A percentile compares a stretch with the other conserved stretches of the same genome.
Conservation (phyloP, 1,140 invertebrate genomes). For the Magallana ariakensis region DNA sequence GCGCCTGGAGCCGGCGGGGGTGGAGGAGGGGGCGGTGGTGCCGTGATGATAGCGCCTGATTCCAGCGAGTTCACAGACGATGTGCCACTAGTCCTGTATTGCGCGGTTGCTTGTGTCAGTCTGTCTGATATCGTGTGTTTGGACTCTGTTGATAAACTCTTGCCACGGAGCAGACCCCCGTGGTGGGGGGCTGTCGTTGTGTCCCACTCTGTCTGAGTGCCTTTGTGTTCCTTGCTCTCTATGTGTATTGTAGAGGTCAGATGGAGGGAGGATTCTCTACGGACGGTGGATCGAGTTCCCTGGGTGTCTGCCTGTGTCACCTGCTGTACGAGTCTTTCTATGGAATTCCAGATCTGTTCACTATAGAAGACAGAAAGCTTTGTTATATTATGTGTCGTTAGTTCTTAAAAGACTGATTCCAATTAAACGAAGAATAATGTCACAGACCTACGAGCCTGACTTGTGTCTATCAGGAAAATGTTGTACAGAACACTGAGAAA, state of each 20-base stretch:
- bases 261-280: neutral
- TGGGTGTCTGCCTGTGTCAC: conserved; percentile 60
- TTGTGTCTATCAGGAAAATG: conserved; percentile 92
- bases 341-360: conserved; percentile 70
- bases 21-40: conserved; percentile 75
- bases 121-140: conserved; percentile 42
- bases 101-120: conserved; percentile 43
- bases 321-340: conserved; percentile 68
- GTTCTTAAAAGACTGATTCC: no score
- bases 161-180: neutral
- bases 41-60: neutral
- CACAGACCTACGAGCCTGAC: conserved; percentile 76
- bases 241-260: neutral
- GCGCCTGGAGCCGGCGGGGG: conserved; percentile 70
- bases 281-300: neutral
- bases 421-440: neutral
- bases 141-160: conserved; percentile 45
- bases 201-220: conserved; percentile 66
- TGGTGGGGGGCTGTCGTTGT: neutral
- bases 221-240: conserved; percentile 59
- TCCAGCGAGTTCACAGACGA: neutral
- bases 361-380: conserved; percentile 55
- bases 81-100: conserved; percentile 13
- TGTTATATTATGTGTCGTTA: neutral
- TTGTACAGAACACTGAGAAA: conserved; percentile 96